Percentiles rank a stretch among this genome's conserved stretches.
phyloP scores from a whole-genome alignment of 2,113 vertebrate genomes.

The Stomatorhinus ivindoensis region DNA sequence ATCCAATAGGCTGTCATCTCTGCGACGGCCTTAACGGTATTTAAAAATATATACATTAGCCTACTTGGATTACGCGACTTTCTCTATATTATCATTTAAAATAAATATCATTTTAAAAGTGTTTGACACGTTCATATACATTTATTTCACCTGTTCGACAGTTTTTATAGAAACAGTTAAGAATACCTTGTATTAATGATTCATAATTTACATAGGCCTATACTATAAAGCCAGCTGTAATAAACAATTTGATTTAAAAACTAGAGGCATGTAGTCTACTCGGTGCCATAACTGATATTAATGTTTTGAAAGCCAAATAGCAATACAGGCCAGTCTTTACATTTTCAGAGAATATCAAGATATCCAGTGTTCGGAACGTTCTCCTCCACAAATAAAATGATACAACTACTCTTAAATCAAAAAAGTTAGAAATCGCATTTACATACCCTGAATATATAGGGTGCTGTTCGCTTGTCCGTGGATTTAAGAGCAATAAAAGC shows the following conservation, averaged over 20 bases:
- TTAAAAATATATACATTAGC: background rate
- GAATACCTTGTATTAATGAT: background rate
- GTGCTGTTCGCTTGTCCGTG: constrained; percentile 90
- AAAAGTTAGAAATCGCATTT: background rate
- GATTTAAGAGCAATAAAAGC: constrained; percentile 94
- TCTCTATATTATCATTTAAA: background rate
- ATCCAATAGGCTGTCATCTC: background rate
- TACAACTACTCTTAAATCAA: background rate
- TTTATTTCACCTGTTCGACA: background rate
- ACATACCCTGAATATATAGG: constrained; percentile 92
- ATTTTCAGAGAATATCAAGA: background rate
- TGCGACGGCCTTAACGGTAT: background rate
- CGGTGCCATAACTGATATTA: background rate
- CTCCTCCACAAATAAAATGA: background rate
- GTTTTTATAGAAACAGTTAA: background rate
- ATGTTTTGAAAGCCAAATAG: background rate
- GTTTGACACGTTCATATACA: background rate
- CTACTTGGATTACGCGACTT: background rate
- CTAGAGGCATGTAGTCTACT: background rate
- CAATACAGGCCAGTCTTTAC: background rate
- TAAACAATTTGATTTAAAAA: background rate
- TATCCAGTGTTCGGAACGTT: background rate
- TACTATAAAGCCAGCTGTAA: background rate
- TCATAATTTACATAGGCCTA: background rate
- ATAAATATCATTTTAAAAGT: background rate